phyloP scores from a whole-genome alignment of 2,797 vertebrate species.

The Pachyuromys duprasi region DNA sequence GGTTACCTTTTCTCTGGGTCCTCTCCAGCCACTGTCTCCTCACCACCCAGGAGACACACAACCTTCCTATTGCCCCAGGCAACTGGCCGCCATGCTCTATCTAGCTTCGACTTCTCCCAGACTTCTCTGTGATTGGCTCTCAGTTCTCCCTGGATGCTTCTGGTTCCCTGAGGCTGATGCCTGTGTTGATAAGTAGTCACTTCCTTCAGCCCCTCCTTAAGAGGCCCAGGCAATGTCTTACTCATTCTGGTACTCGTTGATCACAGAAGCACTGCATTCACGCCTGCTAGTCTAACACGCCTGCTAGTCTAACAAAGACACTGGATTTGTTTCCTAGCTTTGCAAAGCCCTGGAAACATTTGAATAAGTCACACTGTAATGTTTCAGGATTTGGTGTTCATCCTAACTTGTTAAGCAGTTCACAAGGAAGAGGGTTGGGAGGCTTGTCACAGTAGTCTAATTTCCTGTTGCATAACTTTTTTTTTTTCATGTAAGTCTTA shows the following conservation, averaged over 20 bases:
- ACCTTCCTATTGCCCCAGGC: neutral
- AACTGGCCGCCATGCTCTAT: too few relatives aligned
- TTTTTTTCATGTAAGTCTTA: constrained; percentile 33
- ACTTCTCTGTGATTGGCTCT: too few relatives aligned
- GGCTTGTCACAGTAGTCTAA: neutral
- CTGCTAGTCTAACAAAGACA: neutral
- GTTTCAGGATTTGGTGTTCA: constrained; percentile 47
- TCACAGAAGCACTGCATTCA: accelerated
- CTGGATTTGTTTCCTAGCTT: neutral
- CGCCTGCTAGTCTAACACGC: neutral
- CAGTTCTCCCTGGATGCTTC: neutral
- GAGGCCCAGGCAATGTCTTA: neutral
- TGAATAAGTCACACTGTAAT: neutral
- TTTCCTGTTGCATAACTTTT: constrained; percentile 37
- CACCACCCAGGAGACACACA: neutral
- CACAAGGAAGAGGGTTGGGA: neutral
- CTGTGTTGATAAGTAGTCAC: neutral
- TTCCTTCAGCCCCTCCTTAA: neutral
- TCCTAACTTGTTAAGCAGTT: constrained; percentile 23
- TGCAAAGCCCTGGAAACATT: constrained; percentile 25
- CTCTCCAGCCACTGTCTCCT: accelerated
- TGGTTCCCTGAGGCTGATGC: neutral
- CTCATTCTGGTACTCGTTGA: neutral
- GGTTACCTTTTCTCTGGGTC: accelerated
- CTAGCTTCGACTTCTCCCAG: neutral